Evolutionary conservation across 2,113 vertebrate species (phyloP), one percentile per base, ranked within the genome.

Genomic region (Drymodes brunneopygia): DNA sequence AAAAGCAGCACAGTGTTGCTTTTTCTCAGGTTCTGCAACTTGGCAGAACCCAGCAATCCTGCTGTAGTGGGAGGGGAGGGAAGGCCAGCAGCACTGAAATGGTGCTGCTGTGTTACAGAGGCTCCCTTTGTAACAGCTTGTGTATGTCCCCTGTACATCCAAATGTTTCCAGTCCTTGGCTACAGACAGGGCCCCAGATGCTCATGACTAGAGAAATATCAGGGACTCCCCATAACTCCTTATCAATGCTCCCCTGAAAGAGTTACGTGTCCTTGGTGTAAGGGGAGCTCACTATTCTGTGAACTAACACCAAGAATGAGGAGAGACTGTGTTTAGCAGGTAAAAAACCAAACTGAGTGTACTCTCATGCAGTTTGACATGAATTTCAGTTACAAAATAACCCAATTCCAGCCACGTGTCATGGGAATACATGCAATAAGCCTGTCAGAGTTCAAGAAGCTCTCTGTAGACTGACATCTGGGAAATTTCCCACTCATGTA

Each of bases 11-110:
- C 81, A 89, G 77, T 87, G 60, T 70, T 81, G 50, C 77, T 70
- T 92, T 92, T 89, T 80, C 42, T 81, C 54, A 78, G 86, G 83
- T 92, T 91, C 72, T 91, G 75, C 64, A 72, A 18, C 72, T 90
- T 95, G 83, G 77, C 86, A 92, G 58, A 62, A 42, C 29, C 8
- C 17, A 66, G 38, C n/a, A 72, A 45, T 66, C 22, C 71, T 83
- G 62, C 50, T 69, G 10, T 11, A 40, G 81, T 44, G 72, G 58
- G 58, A 92, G 62, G 44, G 20, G 22, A 77, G 36, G 53, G 33
- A 27, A 45, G 44, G 50, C 44, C 58, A 42, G 58, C 58, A 81
- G 67, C 8, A 2, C 15, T 84, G 61, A 53, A 78, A 62, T 28
- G n/a, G 12, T 80, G 62, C 71, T 73, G 62, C 42, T 75, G 14